Evolutionary conservation across 2,797 vertebrate genomes (phyloP), one percentile per base, ranked within the genome.

Genomic region (Anolis apletophallus): DNA sequence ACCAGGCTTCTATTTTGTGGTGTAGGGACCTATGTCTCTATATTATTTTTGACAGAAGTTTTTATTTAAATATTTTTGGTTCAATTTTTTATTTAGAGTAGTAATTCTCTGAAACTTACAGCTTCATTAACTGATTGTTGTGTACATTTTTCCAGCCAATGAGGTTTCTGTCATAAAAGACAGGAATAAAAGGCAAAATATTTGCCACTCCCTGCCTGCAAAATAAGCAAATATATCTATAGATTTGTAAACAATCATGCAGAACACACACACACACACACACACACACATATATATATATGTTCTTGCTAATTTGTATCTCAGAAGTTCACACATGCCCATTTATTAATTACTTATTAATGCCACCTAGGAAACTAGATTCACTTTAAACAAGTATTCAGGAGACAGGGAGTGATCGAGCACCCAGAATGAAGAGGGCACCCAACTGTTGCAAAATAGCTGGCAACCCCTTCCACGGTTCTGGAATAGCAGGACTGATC

Each of bases 381-480:
- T 61, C 69, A 52, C 21, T 75, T 84, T 32, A n/a, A n/a, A 26
- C 29, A 67, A 77, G 16, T 29, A 9, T 21, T 34, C 1, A 26
- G 21, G 19, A 29, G 50, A 17, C 26, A 21, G 46, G 16, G 75
- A 72, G 40, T 29, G n/a, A 52, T 3, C 1, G 10, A 12, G 12
- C 55, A 64, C 79, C 57, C 40, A 79, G 40, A 72, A 83, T 9
- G 7, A 16, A 4, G 68, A 61, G 26, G 26, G 26, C n/a, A 36
- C 40, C 23, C 55, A 73, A 72, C 67, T 52, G 36, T 64, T 87
- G 75, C 68, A 46, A 83, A 83, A 87, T 54, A 73, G 4, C 81
- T 73, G 55, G 86, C 86, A 84, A 29, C 32, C 57, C 32, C 26
- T 87, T 64, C 61, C 8, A n/a, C 54, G 50, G 29, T 59, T 36